phyloP scores from a whole-genome alignment of 1,140 invertebrate genomes.

The Zeugodacus cucurbitae region DNA sequence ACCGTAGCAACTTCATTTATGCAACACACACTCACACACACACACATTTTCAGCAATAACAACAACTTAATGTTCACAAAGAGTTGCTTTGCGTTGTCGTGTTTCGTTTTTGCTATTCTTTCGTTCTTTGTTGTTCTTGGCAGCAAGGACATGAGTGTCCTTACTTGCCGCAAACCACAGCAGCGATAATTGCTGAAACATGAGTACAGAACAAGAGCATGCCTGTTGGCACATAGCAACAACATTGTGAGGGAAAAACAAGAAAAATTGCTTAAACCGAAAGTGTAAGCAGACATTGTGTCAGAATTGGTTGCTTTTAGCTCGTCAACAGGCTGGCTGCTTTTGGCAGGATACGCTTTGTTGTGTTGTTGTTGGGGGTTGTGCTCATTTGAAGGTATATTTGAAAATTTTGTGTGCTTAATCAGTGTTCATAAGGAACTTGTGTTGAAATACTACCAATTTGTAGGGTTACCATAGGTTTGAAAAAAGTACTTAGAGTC shows the following conservation, averaged over 20 bases:
- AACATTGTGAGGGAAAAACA: background rate
- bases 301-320: background rate
- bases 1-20: background rate
- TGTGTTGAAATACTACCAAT: too few relatives aligned
- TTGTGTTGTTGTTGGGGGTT: background rate
- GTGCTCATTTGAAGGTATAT: background rate
- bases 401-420: background rate
- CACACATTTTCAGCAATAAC: background rate
- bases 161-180: background rate
- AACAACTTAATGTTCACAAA: background rate
- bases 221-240: background rate
- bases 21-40: background rate
- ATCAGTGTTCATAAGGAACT: too few relatives aligned
- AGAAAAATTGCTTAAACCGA: background rate
- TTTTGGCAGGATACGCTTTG: background rate
- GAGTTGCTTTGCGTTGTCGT: background rate
- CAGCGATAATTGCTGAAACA: constrained; percentile 17
- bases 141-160: background rate
- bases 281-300: background rate
- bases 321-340: background rate
- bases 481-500: too few relatives aligned
- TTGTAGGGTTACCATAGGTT: too few relatives aligned
- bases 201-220: background rate
- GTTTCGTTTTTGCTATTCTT: background rate
- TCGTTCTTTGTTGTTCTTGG: background rate